phyloP scores from a whole-genome alignment of 2,113 vertebrate genomes.

The Callospermophilus lateralis region DNA sequence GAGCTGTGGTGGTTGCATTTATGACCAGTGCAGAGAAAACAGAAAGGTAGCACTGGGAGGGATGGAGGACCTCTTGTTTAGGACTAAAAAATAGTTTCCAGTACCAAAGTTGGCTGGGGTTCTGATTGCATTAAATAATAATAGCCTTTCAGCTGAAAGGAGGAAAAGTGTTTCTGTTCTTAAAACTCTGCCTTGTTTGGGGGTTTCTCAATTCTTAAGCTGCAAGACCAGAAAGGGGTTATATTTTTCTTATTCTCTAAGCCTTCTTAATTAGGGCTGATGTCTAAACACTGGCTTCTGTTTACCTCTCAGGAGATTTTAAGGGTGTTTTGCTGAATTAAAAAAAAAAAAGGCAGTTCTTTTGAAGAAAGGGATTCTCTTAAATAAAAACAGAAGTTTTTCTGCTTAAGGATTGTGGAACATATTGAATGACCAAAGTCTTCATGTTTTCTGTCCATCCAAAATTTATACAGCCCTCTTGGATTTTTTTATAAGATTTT shows the following conservation, averaged over 20 bases:
- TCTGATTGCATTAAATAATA: background rate
- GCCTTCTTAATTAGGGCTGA: background rate
- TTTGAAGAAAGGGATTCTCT: background rate
- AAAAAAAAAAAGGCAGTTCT: background rate
- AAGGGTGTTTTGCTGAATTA: background rate
- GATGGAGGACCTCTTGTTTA: constrained; percentile 38
- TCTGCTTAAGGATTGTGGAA: background rate
- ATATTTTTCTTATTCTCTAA: background rate
- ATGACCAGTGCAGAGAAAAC: background rate
- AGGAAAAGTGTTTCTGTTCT: background rate
- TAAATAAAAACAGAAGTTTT: background rate
- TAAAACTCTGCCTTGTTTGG: constrained; percentile 37
- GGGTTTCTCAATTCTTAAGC: background rate
- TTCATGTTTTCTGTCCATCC: background rate
- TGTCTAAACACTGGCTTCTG: constrained; percentile 20
- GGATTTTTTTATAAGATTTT: background rate
- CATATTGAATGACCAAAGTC: background rate
- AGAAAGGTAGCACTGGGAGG: background rate
- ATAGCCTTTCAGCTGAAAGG: constrained; percentile 46
- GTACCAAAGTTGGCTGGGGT: constrained; percentile 41
- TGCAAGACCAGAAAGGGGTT: background rate
- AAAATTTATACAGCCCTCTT: background rate
- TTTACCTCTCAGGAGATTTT: constrained; percentile 26
- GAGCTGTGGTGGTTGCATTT: background rate
- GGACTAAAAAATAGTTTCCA: constrained; percentile 58